Base-by-base conservation (phyloP, 2,113 vertebrate species). In the Cettia cetti region DNA sequence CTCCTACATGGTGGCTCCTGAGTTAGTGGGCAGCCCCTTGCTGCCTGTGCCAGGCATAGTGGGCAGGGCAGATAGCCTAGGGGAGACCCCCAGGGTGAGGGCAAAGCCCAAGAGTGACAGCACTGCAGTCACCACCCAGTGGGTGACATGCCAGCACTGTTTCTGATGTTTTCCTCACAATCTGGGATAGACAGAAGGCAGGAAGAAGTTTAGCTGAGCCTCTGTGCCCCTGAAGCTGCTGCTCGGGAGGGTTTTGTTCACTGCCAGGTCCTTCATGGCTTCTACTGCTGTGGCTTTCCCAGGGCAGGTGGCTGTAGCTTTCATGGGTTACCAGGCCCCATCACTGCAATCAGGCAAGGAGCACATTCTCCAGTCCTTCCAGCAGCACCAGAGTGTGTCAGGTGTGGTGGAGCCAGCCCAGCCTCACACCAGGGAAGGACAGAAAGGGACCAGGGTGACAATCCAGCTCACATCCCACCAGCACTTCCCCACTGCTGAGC, bases 81-180 rank as follows among this genome's bases (percentile, higher is more conserved):
- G 40, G 0, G 3, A 49, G 26, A 7, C 2, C 50, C n/a, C 63
- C 42, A 10, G 26, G 12, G 20, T n/a, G 19, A 66, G 45, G 42
- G 22, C 65, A 89, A 57, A 69, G 69, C 39, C 53, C 26, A 12
- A 1, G 3, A 7, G 74, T 35, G 65, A 31, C 50, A 47, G 52
- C 15, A 6, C 65, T 70, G 66, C 66, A 28, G 61, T n/a, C 61
- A 69, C 23, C 53, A 39, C 23, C 15, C 23, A 4, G 4, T 1
- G 15, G 27, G 45, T 33, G 69, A 44, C 64, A 10, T 7, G 20
- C 19, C 45, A 81, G 45, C 23, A 1, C 69, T 31, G 45, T 42
- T 83, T 23, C 28, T 0, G 0, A 1, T 15, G 19, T 42, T 74
- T 45, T 39, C 37, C n/a, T 40, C 13, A 0, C 28, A 37, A 10